Evolutionary conservation across 1,140 invertebrate species (phyloP).

Genomic region (Leptoteleia sp.): DNA sequence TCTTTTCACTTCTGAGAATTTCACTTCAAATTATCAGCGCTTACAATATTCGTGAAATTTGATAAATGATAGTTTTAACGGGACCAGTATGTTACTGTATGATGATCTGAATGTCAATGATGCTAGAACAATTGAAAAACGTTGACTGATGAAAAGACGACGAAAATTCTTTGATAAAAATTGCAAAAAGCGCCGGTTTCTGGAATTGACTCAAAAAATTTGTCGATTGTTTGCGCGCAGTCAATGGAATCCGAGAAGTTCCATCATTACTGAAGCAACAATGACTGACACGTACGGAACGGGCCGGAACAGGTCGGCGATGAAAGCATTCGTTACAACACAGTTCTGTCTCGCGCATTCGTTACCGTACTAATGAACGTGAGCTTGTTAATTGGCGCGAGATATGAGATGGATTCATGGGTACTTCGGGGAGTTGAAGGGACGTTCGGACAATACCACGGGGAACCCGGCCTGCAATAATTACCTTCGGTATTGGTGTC

Average conservation of each 20-base stretch:
- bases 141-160: too few species aligned
- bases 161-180: too few species aligned
- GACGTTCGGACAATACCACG: slow-evolving; percentile 3
- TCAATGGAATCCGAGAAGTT: slow-evolving; percentile 25
- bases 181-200: too few species aligned
- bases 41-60: neutral
- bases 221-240: neutral
- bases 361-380: slow-evolving; percentile 49
- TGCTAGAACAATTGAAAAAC: neutral
- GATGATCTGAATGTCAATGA: slow-evolving; percentile 11
- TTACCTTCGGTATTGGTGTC: slow-evolving; percentile 93
- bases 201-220: neutral
- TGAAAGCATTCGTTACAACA: slow-evolving; percentile 46
- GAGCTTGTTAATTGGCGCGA: slow-evolving; percentile 53
- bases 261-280: slow-evolving; percentile 41
- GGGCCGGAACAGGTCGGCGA: neutral
- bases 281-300: slow-evolving; percentile 10
- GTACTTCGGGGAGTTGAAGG: slow-evolving; percentile 4
- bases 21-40: neutral
- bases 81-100: slow-evolving; percentile 5
- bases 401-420: slow-evolving; percentile 46
- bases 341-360: slow-evolving; percentile 29
- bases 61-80: slow-evolving; percentile 4
- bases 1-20: too few species aligned
- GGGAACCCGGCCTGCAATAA: slow-evolving; percentile 60